A percentile compares a stretch with the other conserved stretches of the same genome.
These are phyloP conservation scores for Troides helena DNA, from an alignment of 2,888 invertebrate genomes.

Conservation along the genomic window DNA sequence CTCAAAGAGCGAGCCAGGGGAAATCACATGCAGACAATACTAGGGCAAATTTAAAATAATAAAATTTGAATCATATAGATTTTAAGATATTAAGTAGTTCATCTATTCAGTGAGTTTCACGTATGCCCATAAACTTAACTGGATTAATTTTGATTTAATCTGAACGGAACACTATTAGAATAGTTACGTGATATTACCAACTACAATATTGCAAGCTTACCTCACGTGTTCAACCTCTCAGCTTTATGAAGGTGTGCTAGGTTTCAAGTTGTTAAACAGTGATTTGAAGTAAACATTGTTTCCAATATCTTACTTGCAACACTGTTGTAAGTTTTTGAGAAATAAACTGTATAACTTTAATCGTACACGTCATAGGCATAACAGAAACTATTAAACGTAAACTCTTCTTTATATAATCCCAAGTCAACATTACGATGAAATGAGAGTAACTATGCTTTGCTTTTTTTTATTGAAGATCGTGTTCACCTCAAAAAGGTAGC, in stretches of 20 bases:
- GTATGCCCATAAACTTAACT: not conserved
- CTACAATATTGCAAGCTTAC: constrained; percentile 6
- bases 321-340: not conserved
- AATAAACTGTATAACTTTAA: not conserved
- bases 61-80: not conserved
- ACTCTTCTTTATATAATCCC: no score
- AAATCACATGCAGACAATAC: not conserved
- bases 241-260: constrained; percentile 8
- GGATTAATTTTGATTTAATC: constrained; percentile 6
- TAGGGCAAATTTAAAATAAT: not conserved
- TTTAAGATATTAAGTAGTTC: not conserved
- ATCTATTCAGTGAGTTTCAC: not conserved
- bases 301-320: not conserved
- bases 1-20: no score
- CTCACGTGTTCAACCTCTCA: constrained; percentile 3
- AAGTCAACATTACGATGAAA: no score
- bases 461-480: no score
- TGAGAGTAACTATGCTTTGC: no score
- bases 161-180: not conserved
- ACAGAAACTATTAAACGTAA: no score
- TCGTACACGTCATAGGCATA: not conserved
- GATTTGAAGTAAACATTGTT: constrained; percentile 13
- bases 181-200: constrained; percentile 1
- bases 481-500: no score
- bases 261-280: constrained; percentile 13